These are phyloP conservation scores for Chymomyza amoena DNA, from an alignment of 2,888 invertebrate species.

Conservation along the genomic window DNA sequence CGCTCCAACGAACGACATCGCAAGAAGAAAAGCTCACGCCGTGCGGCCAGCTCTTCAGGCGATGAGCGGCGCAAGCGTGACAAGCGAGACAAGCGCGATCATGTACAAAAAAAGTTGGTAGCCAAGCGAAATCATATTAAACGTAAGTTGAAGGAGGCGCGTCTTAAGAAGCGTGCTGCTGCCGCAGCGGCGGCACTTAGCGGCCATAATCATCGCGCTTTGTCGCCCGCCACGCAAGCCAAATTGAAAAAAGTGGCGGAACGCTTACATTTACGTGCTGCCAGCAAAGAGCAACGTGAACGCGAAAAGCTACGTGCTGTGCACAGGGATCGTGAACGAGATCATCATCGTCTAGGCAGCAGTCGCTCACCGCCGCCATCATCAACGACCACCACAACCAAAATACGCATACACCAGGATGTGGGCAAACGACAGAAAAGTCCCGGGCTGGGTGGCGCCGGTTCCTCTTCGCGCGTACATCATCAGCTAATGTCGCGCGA, in stretches of 20 bases:
- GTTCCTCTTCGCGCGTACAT: slow-evolving; percentile 76
- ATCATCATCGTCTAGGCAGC: slow-evolving; percentile 76
- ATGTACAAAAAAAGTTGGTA: slow-evolving; percentile 77
- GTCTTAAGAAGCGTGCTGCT: slow-evolving; percentile 74
- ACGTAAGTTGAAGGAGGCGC: slow-evolving; percentile 76
- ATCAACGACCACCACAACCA: slow-evolving; percentile 73
- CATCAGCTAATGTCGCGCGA: slow-evolving; percentile 77
- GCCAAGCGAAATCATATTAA: slow-evolving; percentile 78
- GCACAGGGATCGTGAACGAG: slow-evolving; percentile 77
- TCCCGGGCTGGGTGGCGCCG: slow-evolving; percentile 20
- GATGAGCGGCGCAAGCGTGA: slow-evolving; percentile 76
- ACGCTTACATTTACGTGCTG: slow-evolving; percentile 73
- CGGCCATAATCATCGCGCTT: slow-evolving; percentile 71
- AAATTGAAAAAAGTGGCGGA: slow-evolving; percentile 76
- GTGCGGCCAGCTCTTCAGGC: slow-evolving; percentile 81
- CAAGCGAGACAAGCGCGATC: slow-evolving; percentile 76
- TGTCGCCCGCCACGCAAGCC: slow-evolving; percentile 74
- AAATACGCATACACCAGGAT: slow-evolving; percentile 76
- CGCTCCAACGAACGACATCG: slow-evolving; percentile 73
- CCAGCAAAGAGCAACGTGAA: slow-evolving; percentile 78
- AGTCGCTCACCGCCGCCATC: slow-evolving; percentile 75
- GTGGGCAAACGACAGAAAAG: slow-evolving; percentile 80
- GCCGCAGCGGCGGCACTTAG: slow-evolving; percentile 67
- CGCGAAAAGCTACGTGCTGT: slow-evolving; percentile 79
- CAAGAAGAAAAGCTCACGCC: slow-evolving; percentile 79